Evolutionary conservation across 2,797 vertebrate species (phyloP).

Genomic region (Crenichthys baileyi): DNA sequence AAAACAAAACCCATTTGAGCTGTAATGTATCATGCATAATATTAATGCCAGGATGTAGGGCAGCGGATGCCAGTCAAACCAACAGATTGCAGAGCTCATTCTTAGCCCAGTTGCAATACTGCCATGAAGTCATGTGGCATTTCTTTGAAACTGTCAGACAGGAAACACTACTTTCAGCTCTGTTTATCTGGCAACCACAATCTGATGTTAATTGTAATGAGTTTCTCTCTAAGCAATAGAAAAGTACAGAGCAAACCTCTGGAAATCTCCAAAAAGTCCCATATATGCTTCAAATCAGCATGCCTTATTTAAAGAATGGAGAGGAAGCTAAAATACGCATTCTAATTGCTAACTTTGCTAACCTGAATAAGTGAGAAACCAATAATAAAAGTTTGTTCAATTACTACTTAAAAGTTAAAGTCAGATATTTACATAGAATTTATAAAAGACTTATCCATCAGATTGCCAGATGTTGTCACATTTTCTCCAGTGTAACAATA

Average conservation of each 20-base stretch:
- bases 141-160: conserved; percentile 53
- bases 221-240: conserved; percentile 22
- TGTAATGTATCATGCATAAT: conserved; percentile 2
- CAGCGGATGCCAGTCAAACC: conserved; percentile 36
- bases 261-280: background rate
- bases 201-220: conserved; percentile 26
- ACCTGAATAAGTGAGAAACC: background rate
- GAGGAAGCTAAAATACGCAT: background rate
- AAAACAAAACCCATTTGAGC: background rate
- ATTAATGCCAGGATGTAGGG: conserved; percentile 28
- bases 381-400: background rate
- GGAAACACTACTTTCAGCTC: conserved; percentile 37
- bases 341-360: background rate
- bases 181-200: conserved; percentile 33
- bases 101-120: conserved; percentile 22
- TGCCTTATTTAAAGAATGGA: background rate
- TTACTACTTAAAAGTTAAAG: too few species aligned
- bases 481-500: too few species aligned
- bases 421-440: too few species aligned
- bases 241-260: conserved; percentile 1
- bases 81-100: conserved; percentile 34
- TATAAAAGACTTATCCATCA: too few species aligned
- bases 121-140: conserved; percentile 27
- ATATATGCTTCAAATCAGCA: background rate
- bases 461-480: too few species aligned